phyloP scores from a whole-genome alignment of 2,888 invertebrate species.

The Eristalis arbustorum region DNA sequence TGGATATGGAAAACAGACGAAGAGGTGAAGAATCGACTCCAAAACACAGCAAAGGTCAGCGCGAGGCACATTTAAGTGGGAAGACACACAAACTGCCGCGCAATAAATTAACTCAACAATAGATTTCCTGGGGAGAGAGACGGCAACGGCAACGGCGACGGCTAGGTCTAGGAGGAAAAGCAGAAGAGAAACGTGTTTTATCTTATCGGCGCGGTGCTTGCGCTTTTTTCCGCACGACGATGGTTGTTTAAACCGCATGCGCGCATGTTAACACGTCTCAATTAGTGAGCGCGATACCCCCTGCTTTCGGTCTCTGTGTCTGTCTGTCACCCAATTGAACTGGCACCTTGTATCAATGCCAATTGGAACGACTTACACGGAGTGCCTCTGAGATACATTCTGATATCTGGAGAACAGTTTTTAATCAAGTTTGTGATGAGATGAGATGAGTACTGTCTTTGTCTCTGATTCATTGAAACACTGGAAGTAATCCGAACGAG shows the following conservation, averaged over 20 bases:
- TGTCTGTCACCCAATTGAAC: conserved; percentile 48
- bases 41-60: conserved; percentile 37
- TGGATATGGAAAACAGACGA: neutral
- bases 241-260: conserved; percentile 59
- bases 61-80: neutral
- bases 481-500: neutral
- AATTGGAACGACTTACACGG: conserved; percentile 25
- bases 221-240: conserved; percentile 18
- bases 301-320: neutral
- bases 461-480: neutral
- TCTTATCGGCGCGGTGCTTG: conserved; percentile 4
- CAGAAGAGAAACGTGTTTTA: conserved; percentile 10
- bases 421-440: conserved; percentile 31
- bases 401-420: conserved; percentile 27
- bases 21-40: conserved; percentile 9
- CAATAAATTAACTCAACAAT: neutral
- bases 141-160: neutral
- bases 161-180: neutral
- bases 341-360: conserved; percentile 36
- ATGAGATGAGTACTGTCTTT: too few relatives aligned
- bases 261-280: conserved; percentile 63
- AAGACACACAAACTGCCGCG: neutral
- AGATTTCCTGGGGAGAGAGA: neutral
- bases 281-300: conserved; percentile 20
- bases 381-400: too few relatives aligned